Conservation (phyloP, 2,797 vertebrate genomes). For the Nyctalus aviator region DNA sequence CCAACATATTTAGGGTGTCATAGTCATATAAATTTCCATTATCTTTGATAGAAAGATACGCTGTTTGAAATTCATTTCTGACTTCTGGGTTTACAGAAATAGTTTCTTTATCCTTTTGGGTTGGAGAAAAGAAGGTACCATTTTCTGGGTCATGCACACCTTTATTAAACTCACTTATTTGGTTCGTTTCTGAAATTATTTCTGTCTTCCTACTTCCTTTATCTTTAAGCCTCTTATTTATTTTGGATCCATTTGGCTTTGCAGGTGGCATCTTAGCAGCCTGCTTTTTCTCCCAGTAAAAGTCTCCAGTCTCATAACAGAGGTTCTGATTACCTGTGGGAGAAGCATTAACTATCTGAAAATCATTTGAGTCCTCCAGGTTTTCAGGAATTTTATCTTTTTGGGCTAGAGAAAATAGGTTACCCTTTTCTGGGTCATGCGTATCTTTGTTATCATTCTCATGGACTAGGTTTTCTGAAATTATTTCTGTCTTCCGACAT, state of each 20-base stretch:
- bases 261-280: slow-evolving; percentile 35
- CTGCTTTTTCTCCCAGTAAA: slow-evolving; percentile 49
- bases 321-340: not conserved
- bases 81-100: slow-evolving; percentile 55
- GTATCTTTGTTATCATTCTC: slow-evolving; percentile 29
- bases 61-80: slow-evolving; percentile 59
- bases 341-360: slow-evolving; percentile 42
- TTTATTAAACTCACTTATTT: slow-evolving; percentile 44
- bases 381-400: slow-evolving; percentile 62
- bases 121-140: slow-evolving; percentile 12
- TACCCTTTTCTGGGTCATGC: slow-evolving; percentile 36
- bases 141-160: slow-evolving; percentile 34
- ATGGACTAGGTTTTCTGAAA: slow-evolving; percentile 71
- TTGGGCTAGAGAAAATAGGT: slow-evolving; percentile 54
- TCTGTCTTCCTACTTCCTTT: slow-evolving; percentile 66
- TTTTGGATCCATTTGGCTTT: slow-evolving; percentile 58
- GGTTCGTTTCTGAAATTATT: slow-evolving; percentile 69
- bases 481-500: slow-evolving; percentile 63
- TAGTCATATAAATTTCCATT: slow-evolving; percentile 16
- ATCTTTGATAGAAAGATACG: slow-evolving; percentile 25
- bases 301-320: slow-evolving; percentile 58
- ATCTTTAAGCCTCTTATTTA: slow-evolving; percentile 40
- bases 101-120: slow-evolving; percentile 56
- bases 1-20: slow-evolving; percentile 55
- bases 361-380: slow-evolving; percentile 44